Conservation (phyloP, 2,113 vertebrate genomes). For the Bombycilla garrulus region DNA sequence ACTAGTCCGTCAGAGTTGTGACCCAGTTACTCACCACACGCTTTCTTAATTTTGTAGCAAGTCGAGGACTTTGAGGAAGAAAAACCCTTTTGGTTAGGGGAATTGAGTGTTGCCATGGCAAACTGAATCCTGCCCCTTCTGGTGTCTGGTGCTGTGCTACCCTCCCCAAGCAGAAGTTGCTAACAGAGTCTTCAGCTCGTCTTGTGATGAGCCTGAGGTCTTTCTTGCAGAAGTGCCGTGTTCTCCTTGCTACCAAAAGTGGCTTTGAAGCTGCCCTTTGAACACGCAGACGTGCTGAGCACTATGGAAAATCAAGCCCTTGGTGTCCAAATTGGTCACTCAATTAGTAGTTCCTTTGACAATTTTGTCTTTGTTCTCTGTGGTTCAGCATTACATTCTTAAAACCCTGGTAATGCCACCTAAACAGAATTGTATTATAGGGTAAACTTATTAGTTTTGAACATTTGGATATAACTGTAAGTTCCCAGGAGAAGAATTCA, state of each 20-base stretch:
- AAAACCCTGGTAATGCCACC: constrained; percentile 58
- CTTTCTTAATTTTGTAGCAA: background rate
- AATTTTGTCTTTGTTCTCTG: constrained; percentile 54
- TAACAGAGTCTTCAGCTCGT: background rate
- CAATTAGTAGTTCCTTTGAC: constrained; percentile 51
- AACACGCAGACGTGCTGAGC: background rate
- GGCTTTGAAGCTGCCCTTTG: constrained; percentile 32
- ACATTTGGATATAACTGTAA: constrained; percentile 65
- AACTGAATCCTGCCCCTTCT: background rate
- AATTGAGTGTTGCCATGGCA: background rate
- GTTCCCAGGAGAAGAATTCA: constrained; percentile 71
- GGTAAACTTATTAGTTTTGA: constrained; percentile 64
- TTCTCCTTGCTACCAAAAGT: constrained; percentile 2
- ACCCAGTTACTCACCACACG: background rate
- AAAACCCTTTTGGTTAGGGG: background rate
- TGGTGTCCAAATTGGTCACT: constrained; percentile 42
- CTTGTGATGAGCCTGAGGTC: background rate
- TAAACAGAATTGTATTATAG: constrained; percentile 61
- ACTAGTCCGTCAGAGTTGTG: background rate
- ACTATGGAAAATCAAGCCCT: constrained; percentile 48
- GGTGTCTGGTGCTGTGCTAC: background rate
- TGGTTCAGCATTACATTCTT: constrained; percentile 39
- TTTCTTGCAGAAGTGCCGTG: background rate
- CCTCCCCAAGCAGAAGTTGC: background rate
- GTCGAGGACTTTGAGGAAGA: background rate